These are phyloP conservation scores for Rhodinocichla rosea DNA, from an alignment of 2,113 vertebrate species.

Conservation along the genomic window DNA sequence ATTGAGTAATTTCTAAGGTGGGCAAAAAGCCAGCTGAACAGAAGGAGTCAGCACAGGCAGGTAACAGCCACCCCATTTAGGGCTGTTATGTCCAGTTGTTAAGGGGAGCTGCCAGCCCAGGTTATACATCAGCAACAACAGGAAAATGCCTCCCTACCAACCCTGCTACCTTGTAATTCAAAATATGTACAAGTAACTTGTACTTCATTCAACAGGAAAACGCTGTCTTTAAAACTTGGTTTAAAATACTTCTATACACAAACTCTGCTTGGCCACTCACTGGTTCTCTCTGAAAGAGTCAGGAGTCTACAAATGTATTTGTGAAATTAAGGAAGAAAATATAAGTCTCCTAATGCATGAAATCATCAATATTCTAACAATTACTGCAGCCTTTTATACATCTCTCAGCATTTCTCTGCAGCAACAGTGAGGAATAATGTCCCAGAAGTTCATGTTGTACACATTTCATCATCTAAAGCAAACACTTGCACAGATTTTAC, in stretches of 20 bases:
- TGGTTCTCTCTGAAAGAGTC: neutral
- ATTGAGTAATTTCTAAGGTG: neutral
- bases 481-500: neutral
- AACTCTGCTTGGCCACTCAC: neutral
- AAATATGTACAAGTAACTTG: neutral
- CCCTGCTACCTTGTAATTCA: neutral
- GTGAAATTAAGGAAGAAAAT: too few relatives aligned
- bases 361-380: neutral
- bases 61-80: neutral
- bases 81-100: neutral
- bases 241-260: neutral
- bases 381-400: neutral
- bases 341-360: neutral
- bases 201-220: neutral
- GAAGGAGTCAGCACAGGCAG: neutral
- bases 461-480: neutral
- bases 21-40: slow-evolving; percentile 40
- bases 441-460: neutral
- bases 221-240: neutral
- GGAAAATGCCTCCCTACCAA: neutral
- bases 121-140: neutral
- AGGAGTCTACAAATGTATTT: neutral
- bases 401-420: neutral
- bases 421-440: neutral
- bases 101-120: neutral